A percentile compares a stretch with the other conserved stretches of the same genome.
Conservation (phyloP, 2,797 vertebrate genomes). For the Bradypodion pumilum region DNA sequence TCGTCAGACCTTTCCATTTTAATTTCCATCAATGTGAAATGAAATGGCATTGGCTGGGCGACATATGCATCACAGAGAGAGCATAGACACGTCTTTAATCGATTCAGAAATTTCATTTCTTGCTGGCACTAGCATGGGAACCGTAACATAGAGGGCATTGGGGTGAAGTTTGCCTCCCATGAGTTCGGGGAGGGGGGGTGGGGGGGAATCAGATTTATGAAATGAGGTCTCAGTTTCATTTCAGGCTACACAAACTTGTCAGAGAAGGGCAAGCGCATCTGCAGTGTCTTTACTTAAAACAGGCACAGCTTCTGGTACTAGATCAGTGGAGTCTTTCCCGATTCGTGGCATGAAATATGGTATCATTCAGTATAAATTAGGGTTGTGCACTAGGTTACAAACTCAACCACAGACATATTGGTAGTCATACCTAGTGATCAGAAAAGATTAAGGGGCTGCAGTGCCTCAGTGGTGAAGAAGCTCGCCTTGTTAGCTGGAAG, state of each 20-base stretch:
- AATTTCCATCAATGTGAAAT: slow-evolving; percentile 54
- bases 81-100: not conserved
- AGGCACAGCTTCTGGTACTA: not conserved
- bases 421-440: too few species aligned
- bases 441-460: too few species aligned
- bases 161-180: slow-evolving; percentile 21
- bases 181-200: not conserved
- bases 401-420: too few species aligned
- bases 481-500: too few species aligned
- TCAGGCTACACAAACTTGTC: too few species aligned
- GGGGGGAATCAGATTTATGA: too few species aligned
- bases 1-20: slow-evolving; percentile 58
- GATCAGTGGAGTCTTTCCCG: not conserved
- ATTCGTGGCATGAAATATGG: not conserved
- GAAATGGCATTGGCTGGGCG: slow-evolving; percentile 7
- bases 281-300: not conserved
- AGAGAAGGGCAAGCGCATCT: not conserved
- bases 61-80: not conserved
- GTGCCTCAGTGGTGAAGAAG: too few species aligned
- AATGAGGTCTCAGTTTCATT: too few species aligned
- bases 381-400: too few species aligned
- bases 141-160: not conserved
- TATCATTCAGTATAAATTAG: too few species aligned
- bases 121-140: not conserved
- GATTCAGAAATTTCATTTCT: slow-evolving; percentile 16